Percentiles rank a stretch among this genome's conserved stretches.
Conservation (phyloP, 2,797 vertebrate genomes). For the Ptychadena robeensis region DNA sequence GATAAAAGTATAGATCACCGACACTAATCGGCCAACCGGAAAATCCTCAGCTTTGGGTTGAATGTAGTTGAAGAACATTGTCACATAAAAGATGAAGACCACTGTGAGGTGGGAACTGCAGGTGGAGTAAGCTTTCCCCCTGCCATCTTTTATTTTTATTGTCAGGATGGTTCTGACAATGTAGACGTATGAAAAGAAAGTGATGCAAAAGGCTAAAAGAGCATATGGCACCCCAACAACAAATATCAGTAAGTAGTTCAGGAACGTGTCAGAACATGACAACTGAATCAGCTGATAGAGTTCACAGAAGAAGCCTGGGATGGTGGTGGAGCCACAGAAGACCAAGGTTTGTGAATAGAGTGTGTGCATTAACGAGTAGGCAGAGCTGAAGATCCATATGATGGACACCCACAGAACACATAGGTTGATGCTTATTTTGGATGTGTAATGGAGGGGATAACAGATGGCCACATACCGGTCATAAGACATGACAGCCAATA, state of each 20-base stretch:
- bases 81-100: neutral
- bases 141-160: neutral
- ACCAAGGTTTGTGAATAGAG: no score
- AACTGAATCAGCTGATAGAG: constrained; percentile 43
- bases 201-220: constrained; percentile 3
- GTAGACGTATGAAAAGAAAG: neutral
- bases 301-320: constrained; percentile 59
- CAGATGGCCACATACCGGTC: constrained; percentile 36
- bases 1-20: no score
- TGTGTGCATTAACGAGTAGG: no score
- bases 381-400: no score
- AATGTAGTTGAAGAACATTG: no score
- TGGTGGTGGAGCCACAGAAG: constrained; percentile 12
- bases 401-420: no score
- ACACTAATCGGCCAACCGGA: no score
- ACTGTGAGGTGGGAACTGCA: neutral
- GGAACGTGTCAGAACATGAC: constrained; percentile 23
- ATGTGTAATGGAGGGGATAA: constrained; percentile 16
- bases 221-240: neutral
- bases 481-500: constrained; percentile 13
- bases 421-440: no score
- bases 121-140: neutral
- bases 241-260: neutral
- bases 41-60: no score
- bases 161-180: neutral